Evolutionary conservation across 2,113 vertebrate genomes (phyloP), one percentile per base, ranked within the genome.

Genomic region (Lepus americanus): DNA sequence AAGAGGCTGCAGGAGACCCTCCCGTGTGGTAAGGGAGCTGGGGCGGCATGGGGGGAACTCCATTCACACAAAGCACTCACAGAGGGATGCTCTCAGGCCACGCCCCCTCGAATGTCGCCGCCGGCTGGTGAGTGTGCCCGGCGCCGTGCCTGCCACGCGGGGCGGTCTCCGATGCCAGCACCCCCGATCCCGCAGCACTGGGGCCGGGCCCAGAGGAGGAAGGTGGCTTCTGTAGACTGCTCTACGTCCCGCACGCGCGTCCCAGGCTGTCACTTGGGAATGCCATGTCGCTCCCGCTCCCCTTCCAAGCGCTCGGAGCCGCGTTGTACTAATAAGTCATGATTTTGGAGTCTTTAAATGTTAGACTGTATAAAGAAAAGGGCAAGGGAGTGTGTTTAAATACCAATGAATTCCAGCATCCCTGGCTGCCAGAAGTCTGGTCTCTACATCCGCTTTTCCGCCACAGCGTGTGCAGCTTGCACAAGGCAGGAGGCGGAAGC

Each of bases 271-370:
- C 31, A 14, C 84, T 94, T 91, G 80, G 66, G 19, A 36, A 76
- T 3, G 44, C 31, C 10, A 20, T 67, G 39, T 49, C 86, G 14
- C 61, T n/a, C 90, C 92, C 59, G 39, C 78, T 39, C 67, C 55
- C 84, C 59, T 85, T 96, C 36, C 44, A 59, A 79, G 82, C 31
- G 39, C 80, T 66, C 81, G 0, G 3, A 55, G 78, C 69, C 84
- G 36, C 74, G 92, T 72, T 92, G 82, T 72, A 90, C 92, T 95
- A 92, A 92, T 95, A 92, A 95, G 89, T 33, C 86, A 78, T 92
- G 90, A 94, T 95, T 95, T 83, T 67, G 92, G 96, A 97, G 95
- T 92, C 94, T 96, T 92, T 95, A 95, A 96, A 97, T 97, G 96
- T 96, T 97, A 97, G 86, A 70, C 92, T 94, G 91, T 94, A 94